These are phyloP conservation scores for Meiosimyza platycephala DNA, from an alignment of 2,888 invertebrate genomes.

Conservation along the genomic window DNA sequence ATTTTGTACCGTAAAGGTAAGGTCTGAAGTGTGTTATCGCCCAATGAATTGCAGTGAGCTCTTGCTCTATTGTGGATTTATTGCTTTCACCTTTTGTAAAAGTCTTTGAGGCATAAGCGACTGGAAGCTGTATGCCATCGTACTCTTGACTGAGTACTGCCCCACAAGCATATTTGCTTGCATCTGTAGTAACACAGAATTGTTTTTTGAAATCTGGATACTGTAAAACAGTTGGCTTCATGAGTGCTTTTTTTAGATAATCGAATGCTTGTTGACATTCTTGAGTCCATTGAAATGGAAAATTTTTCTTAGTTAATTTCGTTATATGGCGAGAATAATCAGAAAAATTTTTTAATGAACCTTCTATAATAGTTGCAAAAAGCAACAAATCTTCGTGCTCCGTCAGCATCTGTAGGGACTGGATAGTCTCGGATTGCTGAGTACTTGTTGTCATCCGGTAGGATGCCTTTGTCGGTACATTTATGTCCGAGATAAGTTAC, in stretches of 20 bases:
- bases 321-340: not conserved
- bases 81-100: conserved; percentile 47
- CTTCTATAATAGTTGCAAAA: not conserved
- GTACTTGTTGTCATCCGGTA: too few species aligned
- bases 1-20: conserved; percentile 42
- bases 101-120: conserved; percentile 43
- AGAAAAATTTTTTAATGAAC: not conserved
- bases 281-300: conserved; percentile 1
- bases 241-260: not conserved
- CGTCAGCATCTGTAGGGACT: too few species aligned
- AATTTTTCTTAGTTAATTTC: not conserved
- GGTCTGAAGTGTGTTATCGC: conserved; percentile 47
- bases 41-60: conserved; percentile 46
- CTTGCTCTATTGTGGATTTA: conserved; percentile 48
- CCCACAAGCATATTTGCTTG: conserved; percentile 40
- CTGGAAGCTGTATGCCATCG: conserved; percentile 37
- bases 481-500: too few species aligned
- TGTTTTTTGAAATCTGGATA: conserved; percentile 40
- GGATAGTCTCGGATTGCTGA: too few species aligned
- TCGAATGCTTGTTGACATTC: not conserved
- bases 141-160: conserved; percentile 40
- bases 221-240: conserved; percentile 31
- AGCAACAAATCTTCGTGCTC: too few species aligned
- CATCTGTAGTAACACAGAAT: conserved; percentile 40
- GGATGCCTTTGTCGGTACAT: too few species aligned